Evolutionary conservation across 2,113 vertebrate genomes (phyloP), one percentile per base, ranked within the genome.

Genomic region (Microtus richardsoni): DNA sequence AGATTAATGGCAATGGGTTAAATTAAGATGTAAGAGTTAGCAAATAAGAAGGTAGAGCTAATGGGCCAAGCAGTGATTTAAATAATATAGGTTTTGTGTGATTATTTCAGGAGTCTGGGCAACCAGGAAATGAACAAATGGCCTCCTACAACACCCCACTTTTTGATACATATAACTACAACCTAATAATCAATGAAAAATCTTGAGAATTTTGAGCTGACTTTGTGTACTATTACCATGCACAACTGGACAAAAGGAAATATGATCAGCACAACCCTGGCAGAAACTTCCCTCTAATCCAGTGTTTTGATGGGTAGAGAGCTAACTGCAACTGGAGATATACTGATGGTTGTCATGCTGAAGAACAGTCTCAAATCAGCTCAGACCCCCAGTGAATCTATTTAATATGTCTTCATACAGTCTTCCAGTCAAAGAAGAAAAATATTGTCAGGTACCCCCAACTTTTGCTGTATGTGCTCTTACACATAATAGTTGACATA

Each of bases 271-370:
- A 79, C 21, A 17, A 11, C 75, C n/a, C 1, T n/a, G 47, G 30
- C 54, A 47, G 33, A 52, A 58, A 39, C 8, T 3, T 47, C 19
- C 7, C 2, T 41, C 12, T 41, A 24, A 49, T 12, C 47, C 14
- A 75, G 5, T 24, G 0, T 16, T 47, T 8, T 11, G 41, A 62
- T 0, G 7, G 1, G 26, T 52, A 70, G 41, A 49, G 36, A 62
- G 16, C 3, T 41, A 24, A 44, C 14, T 89, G 33, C 5, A 14
- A 52, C 41, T 85, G 19, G 3, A 26, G 54, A 22, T 7, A 87
- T 47, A 28, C 4, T 5, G 12, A 73, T 17, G 11, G 0, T 6
- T 12, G 1, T 8, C 19, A 30, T n/a, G n/a, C 17, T 2, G 13
- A 44, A 28, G 62, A 70, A 1, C 47, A 78, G 3, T 70, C 3